Base-by-base conservation (phyloP, 37 sponge, comb jelly and placozoan species). In the Lycopodina hypogea region DNA sequence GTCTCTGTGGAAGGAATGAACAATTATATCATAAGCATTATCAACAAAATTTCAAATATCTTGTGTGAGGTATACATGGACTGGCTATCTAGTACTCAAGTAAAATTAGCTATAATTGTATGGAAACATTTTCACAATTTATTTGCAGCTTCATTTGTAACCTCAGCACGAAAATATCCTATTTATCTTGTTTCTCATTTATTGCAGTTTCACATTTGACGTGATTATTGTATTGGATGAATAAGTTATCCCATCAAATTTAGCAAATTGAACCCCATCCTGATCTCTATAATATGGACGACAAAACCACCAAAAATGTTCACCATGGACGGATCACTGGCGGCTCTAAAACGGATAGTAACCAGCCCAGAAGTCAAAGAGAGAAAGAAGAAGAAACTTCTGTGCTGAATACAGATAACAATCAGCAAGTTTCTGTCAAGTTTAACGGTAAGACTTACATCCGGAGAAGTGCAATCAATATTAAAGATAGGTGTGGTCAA, bases 301-400 rank as follows among this genome's bases (percentile, higher is more conserved):
- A 34, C 58, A 57, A 75, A 33, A n/a, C 2, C 59, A 23, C 71
- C 57, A 80, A 33, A 71, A 80, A 34, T 59, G 71, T 71, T 42
- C 71, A 53, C 39, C 38, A 38, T 18, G 28, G 36, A 59, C 42
- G 33, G 17, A 6, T 48, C n/a, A 70, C 33, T n/a, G 28, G 11
- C 2, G n/a, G 23, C 29, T n/a, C n/a, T n/a, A n/a, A n/a, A n/a
- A n/a, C n/a, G n/a, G n/a, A n/a, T n/a, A 70, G 24, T 36, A 24
- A 14, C 1, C 26, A 70, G 2, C 26, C 21, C 14, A 2, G 3
- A 35, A 23, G 14, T 40, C 23, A 45, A 45, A 48, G 28, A 73
- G 32, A 80, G 79, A 36, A 84, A 89, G 35, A 84, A 89, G 56
- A 66, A 55, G 30, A 78, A 74, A 63, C 69, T n/a, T 60, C 42